Evolutionary conservation across 1,140 invertebrate species (phyloP), one percentile per base, ranked within the genome.

Genomic region (Panagrolaimus sp.): DNA sequence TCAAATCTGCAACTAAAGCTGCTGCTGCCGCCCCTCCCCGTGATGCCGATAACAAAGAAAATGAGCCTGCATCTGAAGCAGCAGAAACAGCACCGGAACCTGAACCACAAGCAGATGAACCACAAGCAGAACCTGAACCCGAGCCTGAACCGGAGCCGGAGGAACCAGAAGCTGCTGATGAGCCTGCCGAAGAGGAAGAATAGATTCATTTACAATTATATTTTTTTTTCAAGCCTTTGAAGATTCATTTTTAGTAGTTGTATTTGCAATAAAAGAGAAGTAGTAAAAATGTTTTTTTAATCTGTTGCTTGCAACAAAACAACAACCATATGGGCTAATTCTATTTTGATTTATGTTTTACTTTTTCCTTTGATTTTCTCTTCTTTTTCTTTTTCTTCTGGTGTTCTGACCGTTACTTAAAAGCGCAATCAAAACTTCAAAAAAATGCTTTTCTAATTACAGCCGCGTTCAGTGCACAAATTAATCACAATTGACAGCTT

Each of bases 401-500:
- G 7, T 38, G 32, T 38, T 38, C 32, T 38, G 32, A 38, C 32
- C 32, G 7, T 38, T 38, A 38, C 32, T 38, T 38, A 38, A 38
- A 38, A 38, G 32, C 32, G 32, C 32, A 38, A 38, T 38, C 32
- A 38, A 38, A 38, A 65, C 45, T 17, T 32, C 12, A 65, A 17
- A 21, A 47, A 28, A 21, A 65, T n/a, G 15, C 10, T 26, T 24
- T 17, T 26, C 63, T 65, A 65, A 44, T 65, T 44, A 65, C 43
- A 65, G 45, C 32, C 32, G n/a, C 43, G 32, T 44, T 21, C 43
- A 65, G 32, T 32, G 45, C 17, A 65, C 63, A 44, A 47, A 65
- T 47, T 44, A 65, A 65, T 47, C 63, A 44, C 43, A 24, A 65
- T 21, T 47, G 43, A 47, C 43, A 65, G 43, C 43, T 21, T 38